These are phyloP conservation scores for Phalanger gymnotis DNA, from an alignment of 2,797 vertebrate genomes.

Conservation along the genomic window DNA sequence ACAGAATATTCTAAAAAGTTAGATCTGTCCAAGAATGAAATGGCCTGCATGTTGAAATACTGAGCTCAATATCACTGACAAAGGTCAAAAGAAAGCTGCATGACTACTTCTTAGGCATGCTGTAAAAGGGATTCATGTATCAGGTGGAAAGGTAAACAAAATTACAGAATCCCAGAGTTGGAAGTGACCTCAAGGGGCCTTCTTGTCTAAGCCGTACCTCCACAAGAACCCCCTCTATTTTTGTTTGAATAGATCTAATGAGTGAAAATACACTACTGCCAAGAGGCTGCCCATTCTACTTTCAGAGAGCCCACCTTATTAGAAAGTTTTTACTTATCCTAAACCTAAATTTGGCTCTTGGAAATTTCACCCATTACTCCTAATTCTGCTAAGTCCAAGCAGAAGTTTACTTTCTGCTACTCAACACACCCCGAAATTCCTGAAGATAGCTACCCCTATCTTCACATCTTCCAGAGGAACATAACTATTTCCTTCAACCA, in stretches of 20 bases:
- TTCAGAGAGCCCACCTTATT: background rate
- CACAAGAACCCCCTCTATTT: background rate
- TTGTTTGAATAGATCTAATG: background rate
- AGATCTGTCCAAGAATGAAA: background rate
- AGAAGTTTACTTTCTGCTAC: background rate
- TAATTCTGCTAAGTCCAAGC: background rate
- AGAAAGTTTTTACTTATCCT: background rate
- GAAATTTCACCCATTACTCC: background rate
- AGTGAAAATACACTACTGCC: background rate
- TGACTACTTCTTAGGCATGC: background rate
- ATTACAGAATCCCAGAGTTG: background rate
- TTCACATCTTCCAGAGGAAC: background rate
- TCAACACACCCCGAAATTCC: background rate
- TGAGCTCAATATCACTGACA: background rate
- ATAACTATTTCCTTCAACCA: background rate
- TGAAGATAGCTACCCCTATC: background rate
- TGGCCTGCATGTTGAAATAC: background rate
- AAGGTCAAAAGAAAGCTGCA: background rate
- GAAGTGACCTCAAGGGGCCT: background rate
- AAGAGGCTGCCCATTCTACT: background rate
- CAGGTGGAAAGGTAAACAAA: background rate
- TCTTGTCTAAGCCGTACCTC: background rate
- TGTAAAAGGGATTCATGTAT: background rate
- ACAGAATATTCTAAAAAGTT: background rate
- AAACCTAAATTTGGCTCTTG: background rate